A percentile compares a stretch with the other conserved stretches of the same genome.
Conservation (phyloP, 2,113 vertebrate genomes). For the Parus major region DNA sequence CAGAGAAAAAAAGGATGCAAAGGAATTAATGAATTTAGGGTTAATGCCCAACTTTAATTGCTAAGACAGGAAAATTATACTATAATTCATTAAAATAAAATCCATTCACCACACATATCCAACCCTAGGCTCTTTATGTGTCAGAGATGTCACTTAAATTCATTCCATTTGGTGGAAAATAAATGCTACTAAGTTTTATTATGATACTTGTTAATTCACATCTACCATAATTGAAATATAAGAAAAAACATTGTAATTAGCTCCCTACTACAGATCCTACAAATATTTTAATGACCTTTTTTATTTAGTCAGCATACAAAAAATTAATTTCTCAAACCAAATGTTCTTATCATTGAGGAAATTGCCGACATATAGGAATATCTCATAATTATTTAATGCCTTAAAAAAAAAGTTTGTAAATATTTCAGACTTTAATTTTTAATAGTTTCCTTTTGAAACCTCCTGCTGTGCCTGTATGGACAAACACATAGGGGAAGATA, state of each 20-base stretch:
- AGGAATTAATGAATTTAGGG: constrained; percentile 22
- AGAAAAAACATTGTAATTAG: constrained; percentile 35
- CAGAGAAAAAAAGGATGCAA: neutral
- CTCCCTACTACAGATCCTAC: neutral
- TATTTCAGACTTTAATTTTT: constrained; percentile 21
- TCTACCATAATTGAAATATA: constrained; percentile 42
- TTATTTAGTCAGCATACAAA: constrained; percentile 43
- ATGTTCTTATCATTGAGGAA: constrained; percentile 42
- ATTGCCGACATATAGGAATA: neutral
- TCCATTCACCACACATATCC: neutral
- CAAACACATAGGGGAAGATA: constrained; percentile 17
- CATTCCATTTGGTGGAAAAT: constrained; percentile 9
- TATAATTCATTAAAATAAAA: constrained; percentile 37
- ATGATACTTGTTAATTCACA: constrained; percentile 22
- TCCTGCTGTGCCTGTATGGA: neutral
- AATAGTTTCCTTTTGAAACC: neutral
- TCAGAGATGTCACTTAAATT: neutral
- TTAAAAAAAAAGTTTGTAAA: neutral
- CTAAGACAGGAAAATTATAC: constrained; percentile 9
- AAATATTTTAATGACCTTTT: constrained; percentile 60
- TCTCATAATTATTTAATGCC: neutral
- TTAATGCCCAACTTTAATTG: constrained; percentile 46
- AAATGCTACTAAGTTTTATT: constrained; percentile 40
- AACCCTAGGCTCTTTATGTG: neutral
- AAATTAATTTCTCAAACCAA: constrained; percentile 68